phyloP scores from a whole-genome alignment of 2,113 vertebrate genomes.

The Burhinus oedicnemus region DNA sequence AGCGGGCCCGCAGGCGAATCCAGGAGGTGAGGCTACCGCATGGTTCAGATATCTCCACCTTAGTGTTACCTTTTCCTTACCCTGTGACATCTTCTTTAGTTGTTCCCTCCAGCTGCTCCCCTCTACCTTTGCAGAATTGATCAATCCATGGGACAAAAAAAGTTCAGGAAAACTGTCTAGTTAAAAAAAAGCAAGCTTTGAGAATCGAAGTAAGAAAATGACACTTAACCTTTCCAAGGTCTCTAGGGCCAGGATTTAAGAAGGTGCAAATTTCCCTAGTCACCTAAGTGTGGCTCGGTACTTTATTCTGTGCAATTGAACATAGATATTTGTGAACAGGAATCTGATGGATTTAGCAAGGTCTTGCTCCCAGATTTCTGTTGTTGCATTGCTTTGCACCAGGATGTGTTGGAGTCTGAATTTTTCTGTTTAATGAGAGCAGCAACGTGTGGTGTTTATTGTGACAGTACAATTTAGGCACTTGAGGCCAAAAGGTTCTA shows the following conservation, averaged over 20 bases:
- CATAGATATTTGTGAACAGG: too few species aligned
- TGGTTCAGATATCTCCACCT: background rate
- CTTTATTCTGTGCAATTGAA: background rate
- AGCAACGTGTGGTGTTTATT: too few species aligned
- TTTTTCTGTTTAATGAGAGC: too few species aligned
- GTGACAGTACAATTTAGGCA: too few species aligned
- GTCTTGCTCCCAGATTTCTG: too few species aligned
- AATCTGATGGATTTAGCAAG: too few species aligned
- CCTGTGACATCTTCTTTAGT: background rate
- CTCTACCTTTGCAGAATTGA: background rate
- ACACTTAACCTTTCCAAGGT: background rate
- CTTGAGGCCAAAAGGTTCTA: too few species aligned
- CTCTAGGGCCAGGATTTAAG: background rate
- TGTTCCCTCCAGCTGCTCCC: too few species aligned
- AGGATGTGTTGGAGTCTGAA: too few species aligned
- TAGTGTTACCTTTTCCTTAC: background rate
- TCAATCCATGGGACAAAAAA: background rate
- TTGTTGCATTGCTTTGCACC: too few species aligned
- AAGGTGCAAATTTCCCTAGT: background rate
- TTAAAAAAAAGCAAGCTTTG: background rate
- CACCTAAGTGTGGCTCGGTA: background rate
- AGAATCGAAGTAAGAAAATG: background rate
- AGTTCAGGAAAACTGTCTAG: background rate
- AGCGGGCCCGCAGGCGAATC: conserved; percentile 82
- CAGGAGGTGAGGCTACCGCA: conserved; percentile 79